These are phyloP conservation scores for Formica aserva DNA, from an alignment of 2,888 invertebrate species.

Conservation along the genomic window DNA sequence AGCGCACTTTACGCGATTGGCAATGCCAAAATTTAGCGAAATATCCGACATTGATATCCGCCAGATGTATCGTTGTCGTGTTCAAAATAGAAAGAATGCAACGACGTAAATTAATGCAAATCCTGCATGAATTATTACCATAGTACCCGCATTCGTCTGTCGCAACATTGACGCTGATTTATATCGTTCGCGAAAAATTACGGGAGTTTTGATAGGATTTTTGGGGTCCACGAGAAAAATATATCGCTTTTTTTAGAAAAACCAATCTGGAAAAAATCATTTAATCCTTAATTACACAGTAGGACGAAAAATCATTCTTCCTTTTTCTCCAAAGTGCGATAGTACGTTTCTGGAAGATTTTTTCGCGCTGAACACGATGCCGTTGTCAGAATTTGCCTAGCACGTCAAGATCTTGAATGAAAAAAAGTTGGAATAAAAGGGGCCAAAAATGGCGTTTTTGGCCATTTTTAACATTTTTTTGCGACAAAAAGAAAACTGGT, in stretches of 20 bases:
- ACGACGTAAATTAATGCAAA: constrained; percentile 18
- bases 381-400: too few species aligned
- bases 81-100: constrained; percentile 19
- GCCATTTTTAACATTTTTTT: too few species aligned
- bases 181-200: not conserved
- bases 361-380: too few species aligned
- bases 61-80: not conserved
- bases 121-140: constrained; percentile 4
- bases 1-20: constrained; percentile 20
- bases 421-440: too few species aligned
- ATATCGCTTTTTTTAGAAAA: not conserved
- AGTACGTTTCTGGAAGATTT: too few species aligned
- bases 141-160: not conserved
- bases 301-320: too few species aligned
- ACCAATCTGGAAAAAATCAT: not conserved
- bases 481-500: too few species aligned
- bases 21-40: constrained; percentile 13
- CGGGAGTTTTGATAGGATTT: constrained; percentile 3
- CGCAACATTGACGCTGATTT: constrained; percentile 37
- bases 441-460: too few species aligned
- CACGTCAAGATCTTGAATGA: too few species aligned
- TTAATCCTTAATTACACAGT: not conserved
- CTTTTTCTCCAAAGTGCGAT: too few species aligned
- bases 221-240: not conserved
- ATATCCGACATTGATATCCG: constrained; percentile 5